Evolutionary conservation across 2,797 vertebrate genomes (phyloP).

Genomic region (Paguma larvata): DNA sequence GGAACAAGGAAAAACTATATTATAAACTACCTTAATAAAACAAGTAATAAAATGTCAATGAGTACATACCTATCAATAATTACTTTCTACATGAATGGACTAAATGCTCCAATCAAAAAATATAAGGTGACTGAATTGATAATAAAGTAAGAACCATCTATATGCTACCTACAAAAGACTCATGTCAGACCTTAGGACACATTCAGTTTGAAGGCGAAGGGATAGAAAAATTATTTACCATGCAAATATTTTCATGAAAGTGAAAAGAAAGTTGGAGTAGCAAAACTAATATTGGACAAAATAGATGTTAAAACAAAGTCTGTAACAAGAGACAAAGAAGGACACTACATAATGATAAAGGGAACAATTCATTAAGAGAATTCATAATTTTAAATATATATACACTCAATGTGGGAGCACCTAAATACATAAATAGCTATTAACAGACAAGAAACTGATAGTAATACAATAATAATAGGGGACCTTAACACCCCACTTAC

Average conservation of each 20-base stretch:
- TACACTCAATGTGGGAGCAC: not conserved
- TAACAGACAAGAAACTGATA: not conserved
- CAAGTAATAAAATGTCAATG: not conserved
- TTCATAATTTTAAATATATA: not conserved
- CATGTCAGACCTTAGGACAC: not conserved
- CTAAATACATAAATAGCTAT: not conserved
- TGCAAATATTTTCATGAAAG: not conserved
- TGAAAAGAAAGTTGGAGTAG: not conserved
- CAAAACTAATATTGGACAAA: not conserved
- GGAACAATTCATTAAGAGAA: not conserved
- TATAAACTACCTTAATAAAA: not conserved
- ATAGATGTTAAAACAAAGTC: not conserved
- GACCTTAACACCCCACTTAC: not conserved
- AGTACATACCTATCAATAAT: not conserved
- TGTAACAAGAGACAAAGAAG: not conserved
- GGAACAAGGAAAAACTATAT: not conserved
- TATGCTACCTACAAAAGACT: not conserved
- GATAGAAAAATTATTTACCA: not conserved
- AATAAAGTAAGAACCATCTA: not conserved
- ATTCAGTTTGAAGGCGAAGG: not conserved
- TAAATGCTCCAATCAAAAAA: not conserved
- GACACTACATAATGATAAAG: not conserved
- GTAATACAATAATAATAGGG: not conserved
- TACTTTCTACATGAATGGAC: not conserved
- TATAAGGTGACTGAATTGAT: not conserved